Evolutionary conservation across 2,797 vertebrate genomes (phyloP), one percentile per base, ranked within the genome.

Genomic region (Pangasius larnaudii): DNA sequence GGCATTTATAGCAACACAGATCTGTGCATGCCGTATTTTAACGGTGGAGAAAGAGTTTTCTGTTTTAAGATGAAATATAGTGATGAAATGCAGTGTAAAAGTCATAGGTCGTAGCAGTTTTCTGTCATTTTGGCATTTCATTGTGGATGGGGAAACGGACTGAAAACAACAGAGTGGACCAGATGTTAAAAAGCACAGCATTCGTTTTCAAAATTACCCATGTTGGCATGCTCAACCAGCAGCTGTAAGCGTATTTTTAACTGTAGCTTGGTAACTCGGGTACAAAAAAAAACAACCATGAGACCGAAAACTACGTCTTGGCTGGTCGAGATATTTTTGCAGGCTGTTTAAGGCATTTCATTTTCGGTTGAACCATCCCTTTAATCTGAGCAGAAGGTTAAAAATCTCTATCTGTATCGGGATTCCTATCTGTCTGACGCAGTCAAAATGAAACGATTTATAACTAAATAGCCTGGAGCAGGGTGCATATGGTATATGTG

Each of bases 381-480:
- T 85, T 65, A 77, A 49, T 71, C 30, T 75, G 19, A 84, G 30
- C 80, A 63, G 69, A 75, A 51, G 58, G 39, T 14, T 75, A 33
- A 49, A 46, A 83, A 75, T 63, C 42, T 59, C 51, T 72, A 16
- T 84, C 42, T 27, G 53, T 42, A 51, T 63, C 33, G 19, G 13
- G 30, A 33, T 2, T 49, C 53, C 30, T 56, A 53, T 67, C 24
- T 84, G 10, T 39, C 30, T 33, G 24, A 77, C 24, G 46, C 33
- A 84, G 58, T 42, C 30, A 19, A 42, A 84, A 39, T 39, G 27
- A 58, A 14, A 69, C 10, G 4, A 42, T 49, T 27, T 46, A 36
- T 88, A 61, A 74, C 51, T 85, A 49, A 58, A 72, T 19, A 33
- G 13, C 84, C 87, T 63, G 83, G 51, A 71, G 74, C 56, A n/a